These are phyloP conservation scores for Sipha maydis DNA, from an alignment of 2,888 invertebrate genomes.

Conservation along the genomic window DNA sequence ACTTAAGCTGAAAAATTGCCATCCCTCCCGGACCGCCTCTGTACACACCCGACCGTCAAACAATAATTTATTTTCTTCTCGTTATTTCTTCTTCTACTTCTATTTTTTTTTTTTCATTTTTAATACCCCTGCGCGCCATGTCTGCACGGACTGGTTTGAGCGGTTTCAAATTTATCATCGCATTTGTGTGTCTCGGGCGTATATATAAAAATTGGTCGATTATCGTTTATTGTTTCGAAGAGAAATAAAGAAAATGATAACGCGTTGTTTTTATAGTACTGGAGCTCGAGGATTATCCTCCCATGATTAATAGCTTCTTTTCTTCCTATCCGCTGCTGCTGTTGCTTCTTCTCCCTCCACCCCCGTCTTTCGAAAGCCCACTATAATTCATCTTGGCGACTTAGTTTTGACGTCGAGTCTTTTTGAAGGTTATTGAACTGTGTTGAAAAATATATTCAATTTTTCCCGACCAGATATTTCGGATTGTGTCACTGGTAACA, in stretches of 20 bases:
- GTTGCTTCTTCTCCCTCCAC: not conserved
- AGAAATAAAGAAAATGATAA: conserved; percentile 59
- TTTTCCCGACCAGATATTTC: conserved; percentile 39
- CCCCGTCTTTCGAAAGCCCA: conserved; percentile 7
- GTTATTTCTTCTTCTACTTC: not conserved
- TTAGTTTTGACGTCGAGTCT: conserved; percentile 57
- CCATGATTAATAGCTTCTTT: conserved; percentile 60
- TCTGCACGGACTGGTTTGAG: conserved; percentile 35
- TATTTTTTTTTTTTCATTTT: not conserved
- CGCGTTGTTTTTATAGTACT: conserved; percentile 58
- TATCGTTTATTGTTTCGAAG: conserved; percentile 61
- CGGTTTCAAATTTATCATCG: conserved; percentile 48
- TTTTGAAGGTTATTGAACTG: conserved; percentile 55
- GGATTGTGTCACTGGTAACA: conserved; percentile 52
- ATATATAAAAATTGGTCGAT: conserved; percentile 48
- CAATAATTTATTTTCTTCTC: conserved; percentile 47
- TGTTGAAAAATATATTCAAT: conserved; percentile 59
- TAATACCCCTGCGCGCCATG: not conserved
- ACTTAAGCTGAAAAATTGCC: conserved; percentile 56
- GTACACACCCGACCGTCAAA: not conserved
- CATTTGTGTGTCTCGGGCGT: not conserved
- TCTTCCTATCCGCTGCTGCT: conserved; percentile 5
- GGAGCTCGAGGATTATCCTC: conserved; percentile 53
- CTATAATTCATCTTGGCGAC: conserved; percentile 57
- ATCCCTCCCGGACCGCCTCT: not conserved